phyloP scores from a whole-genome alignment of 2,888 invertebrate species.

The Agrypnus murinus region DNA sequence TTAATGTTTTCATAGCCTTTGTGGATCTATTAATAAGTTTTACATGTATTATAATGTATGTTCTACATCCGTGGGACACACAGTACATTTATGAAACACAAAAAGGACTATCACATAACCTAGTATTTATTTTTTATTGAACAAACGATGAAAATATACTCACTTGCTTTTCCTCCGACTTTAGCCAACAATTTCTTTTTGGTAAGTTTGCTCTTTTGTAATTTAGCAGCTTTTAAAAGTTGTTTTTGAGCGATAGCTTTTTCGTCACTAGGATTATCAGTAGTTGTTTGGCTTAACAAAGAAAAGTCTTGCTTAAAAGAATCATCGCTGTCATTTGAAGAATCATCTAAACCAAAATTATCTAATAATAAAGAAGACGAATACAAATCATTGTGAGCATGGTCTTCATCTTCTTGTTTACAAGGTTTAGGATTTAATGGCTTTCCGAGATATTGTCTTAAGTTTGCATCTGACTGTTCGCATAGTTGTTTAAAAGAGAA shows the following conservation, averaged over 20 bases:
- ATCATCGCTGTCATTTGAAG: conserved; percentile 67
- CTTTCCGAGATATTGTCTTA: conserved; percentile 70
- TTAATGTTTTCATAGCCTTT: too few relatives aligned
- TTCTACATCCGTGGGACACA: too few relatives aligned
- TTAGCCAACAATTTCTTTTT: conserved; percentile 66
- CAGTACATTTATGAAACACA: too few relatives aligned
- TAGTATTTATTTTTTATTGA: too few relatives aligned
- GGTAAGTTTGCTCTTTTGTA: conserved; percentile 65
- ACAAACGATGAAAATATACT: too few relatives aligned
- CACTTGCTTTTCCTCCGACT: conserved; percentile 61
- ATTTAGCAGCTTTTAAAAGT: conserved; percentile 67
- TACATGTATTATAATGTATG: too few relatives aligned
- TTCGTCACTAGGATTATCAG: conserved; percentile 65
- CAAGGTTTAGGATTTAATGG: conserved; percentile 61
- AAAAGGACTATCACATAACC: too few relatives aligned
- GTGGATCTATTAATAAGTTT: too few relatives aligned
- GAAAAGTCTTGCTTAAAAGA: conserved; percentile 65
- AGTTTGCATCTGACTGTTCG: conserved; percentile 70
- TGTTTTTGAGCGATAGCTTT: conserved; percentile 70
- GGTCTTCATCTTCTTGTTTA: conserved; percentile 62
- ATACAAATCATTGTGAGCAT: conserved; percentile 59
- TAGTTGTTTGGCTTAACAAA: conserved; percentile 58
- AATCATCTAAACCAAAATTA: conserved; percentile 66
- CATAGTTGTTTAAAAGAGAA: conserved; percentile 72
- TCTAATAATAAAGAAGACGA: conserved; percentile 62